These are phyloP conservation scores for Sebastes jordani DNA, from an alignment of 2,797 vertebrate species.

Conservation along the genomic window DNA sequence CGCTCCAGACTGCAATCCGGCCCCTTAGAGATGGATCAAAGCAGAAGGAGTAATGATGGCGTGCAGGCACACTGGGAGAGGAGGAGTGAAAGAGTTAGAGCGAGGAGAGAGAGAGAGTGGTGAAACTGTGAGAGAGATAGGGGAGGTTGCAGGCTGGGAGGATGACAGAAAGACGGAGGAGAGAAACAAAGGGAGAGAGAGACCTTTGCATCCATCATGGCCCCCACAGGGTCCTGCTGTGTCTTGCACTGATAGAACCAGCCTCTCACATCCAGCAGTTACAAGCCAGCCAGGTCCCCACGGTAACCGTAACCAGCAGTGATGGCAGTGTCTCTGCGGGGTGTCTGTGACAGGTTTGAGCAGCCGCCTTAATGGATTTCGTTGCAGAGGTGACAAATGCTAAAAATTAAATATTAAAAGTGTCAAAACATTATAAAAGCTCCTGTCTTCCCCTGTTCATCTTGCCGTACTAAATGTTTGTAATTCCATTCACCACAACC, in stretches of 20 bases:
- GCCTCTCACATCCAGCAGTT: slow-evolving; percentile 40
- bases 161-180: slow-evolving; percentile 19
- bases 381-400: slow-evolving; percentile 29
- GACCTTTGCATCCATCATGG: slow-evolving; percentile 62
- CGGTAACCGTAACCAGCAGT: slow-evolving; percentile 48
- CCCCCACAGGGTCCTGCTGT: slow-evolving; percentile 52
- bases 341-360: slow-evolving; percentile 40
- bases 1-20: slow-evolving; percentile 62
- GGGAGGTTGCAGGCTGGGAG: slow-evolving; percentile 32
- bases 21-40: slow-evolving; percentile 77
- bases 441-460: not conserved
- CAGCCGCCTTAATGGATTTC: slow-evolving; percentile 38
- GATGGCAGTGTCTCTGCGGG: slow-evolving; percentile 36
- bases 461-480: not conserved
- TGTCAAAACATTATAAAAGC: slow-evolving; percentile 31
- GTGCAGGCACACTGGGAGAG: slow-evolving; percentile 36
- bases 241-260: slow-evolving; percentile 53
- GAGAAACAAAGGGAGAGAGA: slow-evolving; percentile 37
- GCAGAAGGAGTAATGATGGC: slow-evolving; percentile 62
- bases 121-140: slow-evolving; percentile 32
- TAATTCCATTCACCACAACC: not conserved
- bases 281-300: slow-evolving; percentile 48
- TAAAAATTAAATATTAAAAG: slow-evolving; percentile 24
- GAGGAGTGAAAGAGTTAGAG: slow-evolving; percentile 36
- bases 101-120: slow-evolving; percentile 39